These are phyloP conservation scores for Clytia hemisphaerica DNA, from an alignment of 30 jellyfish, hydroid and myxozoan genomes.

Conservation along the genomic window DNA sequence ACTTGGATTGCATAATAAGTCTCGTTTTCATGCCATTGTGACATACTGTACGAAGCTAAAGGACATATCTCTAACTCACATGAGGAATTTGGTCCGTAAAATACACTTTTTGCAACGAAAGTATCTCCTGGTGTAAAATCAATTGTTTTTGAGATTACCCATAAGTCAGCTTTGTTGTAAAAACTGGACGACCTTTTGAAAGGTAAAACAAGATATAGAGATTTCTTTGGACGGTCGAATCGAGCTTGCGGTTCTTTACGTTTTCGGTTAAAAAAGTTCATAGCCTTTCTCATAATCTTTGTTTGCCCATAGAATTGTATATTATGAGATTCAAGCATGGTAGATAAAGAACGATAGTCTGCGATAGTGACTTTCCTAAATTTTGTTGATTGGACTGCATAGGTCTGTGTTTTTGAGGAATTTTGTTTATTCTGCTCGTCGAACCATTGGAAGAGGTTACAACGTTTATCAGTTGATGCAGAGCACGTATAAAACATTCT, in stretches of 20 bases:
- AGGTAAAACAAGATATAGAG: slow-evolving; percentile 30
- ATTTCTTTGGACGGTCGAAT: not conserved
- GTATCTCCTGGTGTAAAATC: slow-evolving; percentile 26
- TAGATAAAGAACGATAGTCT: slow-evolving; percentile 12
- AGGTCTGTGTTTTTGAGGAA: not conserved
- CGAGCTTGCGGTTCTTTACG: not conserved
- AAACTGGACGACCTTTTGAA: slow-evolving; percentile 35
- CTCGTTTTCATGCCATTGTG: slow-evolving; percentile 19
- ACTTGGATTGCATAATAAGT: slow-evolving; percentile 47
- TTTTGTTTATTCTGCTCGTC: not conserved
- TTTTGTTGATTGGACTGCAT: too few relatives aligned
- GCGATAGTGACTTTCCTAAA: not conserved
- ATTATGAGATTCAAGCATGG: not conserved
- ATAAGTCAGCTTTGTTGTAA: slow-evolving; percentile 47
- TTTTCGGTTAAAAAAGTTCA: not conserved
- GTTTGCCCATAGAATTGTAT: slow-evolving; percentile 16
- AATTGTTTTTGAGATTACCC: slow-evolving; percentile 51
- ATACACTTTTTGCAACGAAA: slow-evolving; percentile 55
- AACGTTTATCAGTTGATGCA: not conserved
- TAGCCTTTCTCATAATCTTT: not conserved
- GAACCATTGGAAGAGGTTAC: slow-evolving; percentile 23
- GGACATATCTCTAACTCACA: slow-evolving; percentile 50
- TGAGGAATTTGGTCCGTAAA: slow-evolving; percentile 62
- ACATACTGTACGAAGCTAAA: slow-evolving; percentile 6
- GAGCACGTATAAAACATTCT: slow-evolving; percentile 31